A percentile compares a stretch with the other conserved stretches of the same genome.
Conservation (phyloP, 2,113 vertebrate genomes). For the Mirza zaza region DNA sequence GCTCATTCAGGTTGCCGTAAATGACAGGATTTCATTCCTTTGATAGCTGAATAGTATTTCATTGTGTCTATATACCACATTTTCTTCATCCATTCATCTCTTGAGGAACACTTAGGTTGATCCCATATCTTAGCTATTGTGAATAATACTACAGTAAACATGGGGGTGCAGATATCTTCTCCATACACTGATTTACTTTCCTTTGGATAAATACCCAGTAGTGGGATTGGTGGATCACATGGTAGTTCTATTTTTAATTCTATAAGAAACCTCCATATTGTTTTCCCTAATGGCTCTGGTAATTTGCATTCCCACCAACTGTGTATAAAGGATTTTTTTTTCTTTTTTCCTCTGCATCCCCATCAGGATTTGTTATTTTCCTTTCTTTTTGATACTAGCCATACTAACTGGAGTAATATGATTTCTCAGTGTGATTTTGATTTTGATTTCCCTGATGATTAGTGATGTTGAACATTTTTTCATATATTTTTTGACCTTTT, state of each 20-base stretch:
- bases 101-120: neutral
- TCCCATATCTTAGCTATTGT: neutral
- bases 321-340: neutral
- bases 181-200: neutral
- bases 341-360: neutral
- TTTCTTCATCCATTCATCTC: neutral
- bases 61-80: neutral
- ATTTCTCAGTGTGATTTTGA: too few species aligned
- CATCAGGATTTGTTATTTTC: too few species aligned
- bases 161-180: neutral
- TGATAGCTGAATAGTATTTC: neutral
- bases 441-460: too few species aligned
- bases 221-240: neutral
- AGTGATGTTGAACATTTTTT: too few species aligned
- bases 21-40: too few species aligned
- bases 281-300: neutral
- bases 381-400: too few species aligned
- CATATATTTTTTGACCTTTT: too few species aligned
- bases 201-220: neutral
- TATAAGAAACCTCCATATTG: neutral
- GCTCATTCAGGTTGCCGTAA: too few species aligned
- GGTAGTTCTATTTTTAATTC: neutral
- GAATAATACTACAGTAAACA: neutral
- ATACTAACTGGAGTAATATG: too few species aligned
- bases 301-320: neutral